These are phyloP conservation scores for Pedionomus torquatus DNA, from an alignment of 2,113 vertebrate species.

Conservation along the genomic window DNA sequence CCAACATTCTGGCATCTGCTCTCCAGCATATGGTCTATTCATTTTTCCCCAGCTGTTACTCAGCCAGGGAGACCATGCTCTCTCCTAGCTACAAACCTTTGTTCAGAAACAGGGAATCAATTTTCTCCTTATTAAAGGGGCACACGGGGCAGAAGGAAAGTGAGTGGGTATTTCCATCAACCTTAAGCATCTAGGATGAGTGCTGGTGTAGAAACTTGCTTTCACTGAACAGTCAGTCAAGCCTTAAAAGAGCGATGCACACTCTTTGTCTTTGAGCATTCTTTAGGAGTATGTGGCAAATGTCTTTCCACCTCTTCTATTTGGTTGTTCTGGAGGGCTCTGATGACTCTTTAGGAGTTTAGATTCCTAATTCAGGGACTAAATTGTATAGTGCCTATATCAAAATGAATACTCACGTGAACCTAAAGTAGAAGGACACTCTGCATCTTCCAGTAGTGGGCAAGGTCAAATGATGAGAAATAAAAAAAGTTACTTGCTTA, in stretches of 20 bases:
- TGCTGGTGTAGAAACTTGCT: not conserved
- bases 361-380: not conserved
- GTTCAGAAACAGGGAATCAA: not conserved
- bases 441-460: not conserved
- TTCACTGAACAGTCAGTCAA: not conserved
- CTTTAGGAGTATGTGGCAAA: not conserved
- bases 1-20: not conserved
- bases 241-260: not conserved
- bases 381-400: not conserved
- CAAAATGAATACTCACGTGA: not conserved
- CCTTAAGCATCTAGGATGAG: not conserved
- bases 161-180: not conserved
- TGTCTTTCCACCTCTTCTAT: not conserved
- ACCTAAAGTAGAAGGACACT: not conserved
- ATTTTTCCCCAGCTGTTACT: conserved; percentile 36
- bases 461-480: not conserved
- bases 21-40: conserved; percentile 40
- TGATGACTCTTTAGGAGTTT: not conserved
- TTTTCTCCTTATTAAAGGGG: not conserved
- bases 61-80: not conserved
- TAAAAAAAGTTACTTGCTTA: not conserved
- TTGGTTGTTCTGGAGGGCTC: not conserved
- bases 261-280: not conserved
- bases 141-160: not conserved
- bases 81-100: not conserved